Evolutionary conservation across 2,888 invertebrate species (phyloP), one percentile per base, ranked within the genome.

Genomic region (Beris morrisii): DNA sequence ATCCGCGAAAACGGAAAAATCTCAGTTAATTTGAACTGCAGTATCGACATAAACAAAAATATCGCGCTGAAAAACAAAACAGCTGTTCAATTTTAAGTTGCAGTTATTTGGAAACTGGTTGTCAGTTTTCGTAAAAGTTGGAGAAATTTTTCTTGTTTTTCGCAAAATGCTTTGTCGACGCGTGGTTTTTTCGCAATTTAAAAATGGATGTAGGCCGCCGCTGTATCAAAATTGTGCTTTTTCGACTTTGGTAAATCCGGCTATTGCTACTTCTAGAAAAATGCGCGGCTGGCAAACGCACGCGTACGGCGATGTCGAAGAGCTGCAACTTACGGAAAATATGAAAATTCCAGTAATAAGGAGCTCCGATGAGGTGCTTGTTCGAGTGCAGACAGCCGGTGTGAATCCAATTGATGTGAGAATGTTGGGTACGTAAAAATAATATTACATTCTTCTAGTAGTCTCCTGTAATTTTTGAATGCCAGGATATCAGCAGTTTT

Each of bases 401-500:
- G 84, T 98, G 15, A 98, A 98, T 83, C 95, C 97, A 0, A 88
- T 97, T 66, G 97, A 98, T 82, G 80, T 90, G 6, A 86, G 86
- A 68, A 94, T 97, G 93, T 83, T 89, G 73, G 85, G 91, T 91
- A 82, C 75, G 79, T 65, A 38, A 4, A 32, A 38, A 38, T 22
- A 38, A 3, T 38, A 3, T 22, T 22, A 22, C 22, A 3, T 22
- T 22, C 3, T 22, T 22, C 22, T 22, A 3, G 22, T 22, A 3
- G 22, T 22, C 22, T 22, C 3, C 22, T 22, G 3, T 1, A 2
- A 22, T 22, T 22, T 22, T 22, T 22, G 22, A 22, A 2, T 22
- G 22, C 22, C 22, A 3, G 22, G 22, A 22, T 3, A 22, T 22
- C 22, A 22, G 22, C 22, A 22, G 22, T 22, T 22, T 22, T 22